Base-by-base conservation (phyloP, 2,888 invertebrate species). In the Helleia helle region DNA sequence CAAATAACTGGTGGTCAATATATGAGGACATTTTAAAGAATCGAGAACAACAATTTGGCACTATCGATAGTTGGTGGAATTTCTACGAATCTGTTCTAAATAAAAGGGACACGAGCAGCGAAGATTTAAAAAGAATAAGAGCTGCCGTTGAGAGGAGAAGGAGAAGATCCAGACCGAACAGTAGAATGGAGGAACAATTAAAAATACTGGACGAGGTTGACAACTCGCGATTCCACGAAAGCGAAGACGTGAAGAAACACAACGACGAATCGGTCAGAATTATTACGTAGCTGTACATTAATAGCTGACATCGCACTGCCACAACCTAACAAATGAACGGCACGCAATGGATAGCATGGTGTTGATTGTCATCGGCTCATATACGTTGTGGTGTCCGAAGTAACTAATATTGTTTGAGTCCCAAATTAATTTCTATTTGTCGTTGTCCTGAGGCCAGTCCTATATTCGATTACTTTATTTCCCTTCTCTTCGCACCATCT, bases 1-100 rank as follows among this genome's bases (percentile, higher is more conserved):
- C 86, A 0, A 86, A 86, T 50, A 86, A 86, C 40, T 86, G 85
- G 86, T 86, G 86, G 86, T 52, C 62, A 0, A 86, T 86, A 1
- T 86, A 86, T 59, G 79, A 84, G 45, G 83, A 83, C 13, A 58
- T 86, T 0, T 43, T 86, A 0, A 80, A 71, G 34, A 81, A 61
- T 22, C 59, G 86, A 0, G 81, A 83, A 34, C 65, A 70, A 13
- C 85, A 85, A 48, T 86, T 81, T 55, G 86, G 86, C 0, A 74
- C 81, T 0, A 72, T 86, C 9, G 85, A 85, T 39, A 75, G 75
- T 46, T 86, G 86, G 86, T 86, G 86, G 86, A 63, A 56, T 1
- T 75, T 80, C 30, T 86, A 86, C 57, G 83, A 85, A 53, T 62
- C 66, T 0, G 69, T 84, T 3, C 38, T 83, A 0, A 76, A 71